These are phyloP conservation scores for Lophotriccus pileatus DNA, from an alignment of 2,797 vertebrate species.

Conservation along the genomic window DNA sequence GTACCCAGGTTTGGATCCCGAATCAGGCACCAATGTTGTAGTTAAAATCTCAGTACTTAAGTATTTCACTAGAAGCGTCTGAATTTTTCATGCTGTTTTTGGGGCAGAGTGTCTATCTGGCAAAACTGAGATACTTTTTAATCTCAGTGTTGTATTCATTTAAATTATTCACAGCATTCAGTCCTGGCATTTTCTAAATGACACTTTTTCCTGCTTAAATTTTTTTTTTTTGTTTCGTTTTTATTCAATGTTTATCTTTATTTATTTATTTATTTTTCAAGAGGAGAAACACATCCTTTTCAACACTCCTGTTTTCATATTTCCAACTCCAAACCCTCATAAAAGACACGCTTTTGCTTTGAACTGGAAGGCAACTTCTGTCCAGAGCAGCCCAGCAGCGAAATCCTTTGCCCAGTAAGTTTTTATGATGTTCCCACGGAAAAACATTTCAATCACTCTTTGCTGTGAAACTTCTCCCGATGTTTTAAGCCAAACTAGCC, in stretches of 20 bases:
- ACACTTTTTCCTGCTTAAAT: neutral
- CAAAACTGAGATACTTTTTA: neutral
- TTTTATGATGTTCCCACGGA: neutral
- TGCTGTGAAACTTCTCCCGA: neutral
- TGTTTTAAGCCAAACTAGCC: neutral
- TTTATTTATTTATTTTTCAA: neutral
- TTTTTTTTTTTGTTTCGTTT: neutral
- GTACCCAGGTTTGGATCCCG: neutral
- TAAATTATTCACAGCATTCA: neutral
- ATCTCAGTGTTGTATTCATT: neutral
- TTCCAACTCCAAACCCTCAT: neutral
- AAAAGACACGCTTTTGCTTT: neutral
- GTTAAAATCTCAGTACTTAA: neutral
- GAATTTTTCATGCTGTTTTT: neutral
- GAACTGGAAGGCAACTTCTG: neutral
- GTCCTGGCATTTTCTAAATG: neutral
- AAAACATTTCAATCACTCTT: neutral
- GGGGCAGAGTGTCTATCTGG: neutral
- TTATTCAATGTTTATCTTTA: neutral
- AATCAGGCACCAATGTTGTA: fast-evolving
- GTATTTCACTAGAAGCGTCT: neutral
- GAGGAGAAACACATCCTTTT: neutral
- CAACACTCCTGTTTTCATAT: neutral
- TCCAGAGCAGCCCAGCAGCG: neutral
- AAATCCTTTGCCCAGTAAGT: neutral